Percentiles rank a stretch among this genome's conserved stretches.
These are phyloP conservation scores for Venusia cambrica DNA, from an alignment of 2,888 invertebrate genomes.

Conservation along the genomic window DNA sequence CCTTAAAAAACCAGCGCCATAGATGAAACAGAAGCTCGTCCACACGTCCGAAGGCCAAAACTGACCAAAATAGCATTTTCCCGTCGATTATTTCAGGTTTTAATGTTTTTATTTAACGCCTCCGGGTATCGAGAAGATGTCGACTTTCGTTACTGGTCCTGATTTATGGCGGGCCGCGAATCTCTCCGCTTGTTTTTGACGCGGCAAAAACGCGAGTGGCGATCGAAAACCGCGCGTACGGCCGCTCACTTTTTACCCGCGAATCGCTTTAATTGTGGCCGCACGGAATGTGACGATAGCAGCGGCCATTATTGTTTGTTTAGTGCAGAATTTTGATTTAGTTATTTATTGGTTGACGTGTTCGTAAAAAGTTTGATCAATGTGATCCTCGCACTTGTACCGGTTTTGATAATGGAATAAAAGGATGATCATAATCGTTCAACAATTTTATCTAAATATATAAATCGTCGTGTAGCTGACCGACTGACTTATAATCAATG, in stretches of 20 bases:
- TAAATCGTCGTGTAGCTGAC: too few species aligned
- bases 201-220: conserved; percentile 60
- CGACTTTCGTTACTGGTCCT: conserved; percentile 69
- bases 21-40: conserved; percentile 45
- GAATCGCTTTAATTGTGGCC: conserved; percentile 71
- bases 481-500: too few species aligned
- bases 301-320: conserved; percentile 25
- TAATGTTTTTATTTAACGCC: conserved; percentile 80
- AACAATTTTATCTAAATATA: too few species aligned
- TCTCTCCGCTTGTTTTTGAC: conserved; percentile 64
- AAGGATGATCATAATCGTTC: too few species aligned
- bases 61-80: conserved; percentile 71
- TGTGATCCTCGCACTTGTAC: conserved; percentile 14
- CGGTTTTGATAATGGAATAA: neutral
- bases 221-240: conserved; percentile 50
- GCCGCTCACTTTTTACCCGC: conserved; percentile 59
- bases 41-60: conserved; percentile 58
- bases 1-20: conserved; percentile 37
- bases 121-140: conserved; percentile 70
- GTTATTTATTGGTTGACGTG: conserved; percentile 22
- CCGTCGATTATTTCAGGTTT: conserved; percentile 72
- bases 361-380: conserved; percentile 21
- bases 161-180: conserved; percentile 70
- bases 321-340: conserved; percentile 22
- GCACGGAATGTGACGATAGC: conserved; percentile 40